These are phyloP conservation scores for Heliangelus exortis DNA, from an alignment of 2,797 vertebrate species.

Conservation along the genomic window DNA sequence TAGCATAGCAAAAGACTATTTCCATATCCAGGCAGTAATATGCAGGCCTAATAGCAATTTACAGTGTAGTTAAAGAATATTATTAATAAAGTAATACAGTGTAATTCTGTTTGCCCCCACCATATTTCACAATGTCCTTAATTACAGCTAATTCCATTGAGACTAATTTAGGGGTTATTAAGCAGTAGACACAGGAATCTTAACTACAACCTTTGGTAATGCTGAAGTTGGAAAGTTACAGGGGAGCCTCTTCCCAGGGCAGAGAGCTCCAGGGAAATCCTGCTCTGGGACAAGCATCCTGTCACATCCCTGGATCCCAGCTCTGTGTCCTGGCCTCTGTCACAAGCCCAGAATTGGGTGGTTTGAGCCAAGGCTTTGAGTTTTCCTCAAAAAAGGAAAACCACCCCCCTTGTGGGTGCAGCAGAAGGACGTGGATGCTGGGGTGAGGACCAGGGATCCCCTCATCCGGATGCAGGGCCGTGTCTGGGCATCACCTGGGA, in stretches of 20 bases:
- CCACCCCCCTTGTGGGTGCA: too few species aligned
- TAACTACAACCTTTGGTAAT: slow-evolving; percentile 75
- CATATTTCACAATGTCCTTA: slow-evolving; percentile 80
- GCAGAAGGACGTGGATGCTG: too few species aligned
- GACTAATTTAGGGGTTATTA: slow-evolving; percentile 81
- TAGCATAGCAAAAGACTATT: slow-evolving; percentile 84
- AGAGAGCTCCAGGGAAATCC: fast-evolving
- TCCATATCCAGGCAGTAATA: slow-evolving; percentile 81
- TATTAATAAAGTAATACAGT: slow-evolving; percentile 83
- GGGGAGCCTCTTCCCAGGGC: background rate
- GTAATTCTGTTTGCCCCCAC: slow-evolving; percentile 78
- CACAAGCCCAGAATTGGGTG: background rate
- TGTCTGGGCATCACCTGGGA: too few species aligned
- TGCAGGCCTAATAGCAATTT: slow-evolving; percentile 82
- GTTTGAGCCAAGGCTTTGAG: background rate
- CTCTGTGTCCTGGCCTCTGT: background rate
- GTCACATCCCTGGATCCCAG: too few species aligned
- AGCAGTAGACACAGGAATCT: slow-evolving; percentile 77
- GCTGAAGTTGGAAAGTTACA: slow-evolving; percentile 71
- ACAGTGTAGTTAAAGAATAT: slow-evolving; percentile 82
- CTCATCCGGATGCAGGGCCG: too few species aligned
- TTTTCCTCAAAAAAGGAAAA: background rate
- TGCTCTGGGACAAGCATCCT: too few species aligned
- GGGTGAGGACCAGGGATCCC: too few species aligned
- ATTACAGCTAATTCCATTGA: slow-evolving; percentile 81